A percentile compares a stretch with the other conserved stretches of the same genome.
These are phyloP conservation scores for Desmophyllum pertusum DNA, from an alignment of 92 coral and sea anemone species.

Conservation along the genomic window DNA sequence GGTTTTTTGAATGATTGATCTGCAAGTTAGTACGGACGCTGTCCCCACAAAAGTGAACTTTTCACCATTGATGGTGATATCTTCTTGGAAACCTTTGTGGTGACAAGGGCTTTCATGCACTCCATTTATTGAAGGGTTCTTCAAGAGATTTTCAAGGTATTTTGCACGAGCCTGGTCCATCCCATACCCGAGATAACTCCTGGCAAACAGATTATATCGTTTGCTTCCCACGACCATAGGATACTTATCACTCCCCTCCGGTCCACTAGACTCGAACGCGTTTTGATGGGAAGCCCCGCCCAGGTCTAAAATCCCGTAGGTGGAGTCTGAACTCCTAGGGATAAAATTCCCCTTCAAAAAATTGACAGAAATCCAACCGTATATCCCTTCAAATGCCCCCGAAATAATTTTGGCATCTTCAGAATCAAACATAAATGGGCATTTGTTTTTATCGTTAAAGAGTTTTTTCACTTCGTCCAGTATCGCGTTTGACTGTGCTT, in stretches of 20 bases:
- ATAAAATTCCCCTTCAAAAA: constrained; percentile 37
- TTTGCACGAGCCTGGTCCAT: constrained; percentile 8
- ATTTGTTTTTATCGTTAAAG: constrained; percentile 38
- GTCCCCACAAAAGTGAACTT: constrained; percentile 25
- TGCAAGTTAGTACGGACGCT: constrained; percentile 18
- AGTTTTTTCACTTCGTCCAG: constrained; percentile 26
- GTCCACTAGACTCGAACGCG: background rate
- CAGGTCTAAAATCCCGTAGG: constrained; percentile 43
- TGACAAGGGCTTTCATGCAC: constrained; percentile 45
- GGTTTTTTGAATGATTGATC: constrained; percentile 9
- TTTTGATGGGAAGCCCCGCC: constrained; percentile 53
- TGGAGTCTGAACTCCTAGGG: background rate
- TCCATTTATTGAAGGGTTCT: background rate
- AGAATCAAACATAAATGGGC: constrained; percentile 39
- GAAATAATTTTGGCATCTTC: constrained; percentile 40
- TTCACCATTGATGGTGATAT: background rate
- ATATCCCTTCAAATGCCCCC: constrained; percentile 44
- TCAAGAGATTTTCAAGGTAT: background rate
- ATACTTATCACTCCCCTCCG: background rate
- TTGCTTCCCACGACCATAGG: constrained; percentile 14
- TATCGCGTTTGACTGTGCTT: constrained; percentile 2
- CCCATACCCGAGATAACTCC: constrained; percentile 49
- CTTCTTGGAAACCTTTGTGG: constrained; percentile 7
- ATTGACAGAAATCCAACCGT: constrained; percentile 53
- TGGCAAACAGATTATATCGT: constrained; percentile 14